These are phyloP conservation scores for Parochlus steinenii DNA, from an alignment of 2,888 invertebrate genomes.

Conservation along the genomic window DNA sequence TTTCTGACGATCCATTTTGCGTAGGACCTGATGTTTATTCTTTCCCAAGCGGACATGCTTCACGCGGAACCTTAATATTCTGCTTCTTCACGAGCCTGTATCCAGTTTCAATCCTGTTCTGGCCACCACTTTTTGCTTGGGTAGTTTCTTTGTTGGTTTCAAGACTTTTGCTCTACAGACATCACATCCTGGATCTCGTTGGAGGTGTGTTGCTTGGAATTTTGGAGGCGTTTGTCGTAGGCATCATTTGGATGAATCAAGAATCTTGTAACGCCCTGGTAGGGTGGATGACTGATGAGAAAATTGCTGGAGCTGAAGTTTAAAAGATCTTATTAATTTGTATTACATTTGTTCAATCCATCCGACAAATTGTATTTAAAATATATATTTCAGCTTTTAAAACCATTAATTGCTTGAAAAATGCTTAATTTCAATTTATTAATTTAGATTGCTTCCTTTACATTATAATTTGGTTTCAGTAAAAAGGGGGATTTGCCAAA, in stretches of 20 bases:
- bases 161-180: constrained; percentile 64
- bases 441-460: too few relatives aligned
- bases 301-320: constrained; percentile 17
- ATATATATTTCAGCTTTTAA: too few relatives aligned
- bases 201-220: constrained; percentile 61
- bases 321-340: constrained; percentile 7
- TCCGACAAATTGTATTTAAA: too few relatives aligned
- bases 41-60: constrained; percentile 92
- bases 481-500: too few relatives aligned
- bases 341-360: too few relatives aligned
- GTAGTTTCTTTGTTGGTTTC: constrained; percentile 55
- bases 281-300: constrained; percentile 20
- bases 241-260: constrained; percentile 51
- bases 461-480: too few relatives aligned
- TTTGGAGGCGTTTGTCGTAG: constrained; percentile 45
- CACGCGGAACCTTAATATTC: constrained; percentile 60
- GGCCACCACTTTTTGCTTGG: constrained; percentile 57
- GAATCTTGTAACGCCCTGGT: constrained; percentile 32
- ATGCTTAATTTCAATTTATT: too few relatives aligned
- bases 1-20: constrained; percentile 45
- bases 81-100: constrained; percentile 51
- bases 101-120: constrained; percentile 41
- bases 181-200: constrained; percentile 71
- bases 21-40: constrained; percentile 28
- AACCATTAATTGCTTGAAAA: too few relatives aligned